phyloP scores from a whole-genome alignment of 2,797 vertebrate genomes.

The Propithecus deckenii region DNA sequence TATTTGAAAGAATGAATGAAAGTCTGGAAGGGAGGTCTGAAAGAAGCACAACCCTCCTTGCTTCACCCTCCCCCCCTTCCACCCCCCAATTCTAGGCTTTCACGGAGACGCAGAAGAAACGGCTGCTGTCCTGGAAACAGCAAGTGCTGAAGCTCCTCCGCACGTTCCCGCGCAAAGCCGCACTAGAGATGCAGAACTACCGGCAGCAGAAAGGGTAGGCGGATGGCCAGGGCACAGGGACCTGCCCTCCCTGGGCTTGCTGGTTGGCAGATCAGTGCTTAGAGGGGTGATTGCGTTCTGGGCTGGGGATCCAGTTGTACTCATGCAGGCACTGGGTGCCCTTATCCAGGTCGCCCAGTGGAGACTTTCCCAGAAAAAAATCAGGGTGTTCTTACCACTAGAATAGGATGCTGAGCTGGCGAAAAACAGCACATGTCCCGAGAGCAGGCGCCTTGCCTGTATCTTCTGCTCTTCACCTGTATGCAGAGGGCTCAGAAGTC shows the following conservation, averaged over 20 bases:
- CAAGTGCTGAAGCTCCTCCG: constrained; percentile 96
- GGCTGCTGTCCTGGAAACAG: constrained; percentile 97
- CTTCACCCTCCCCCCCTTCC: neutral
- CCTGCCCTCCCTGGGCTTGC: neutral
- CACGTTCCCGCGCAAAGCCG: constrained; percentile 94
- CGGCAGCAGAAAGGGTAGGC: constrained; percentile 94
- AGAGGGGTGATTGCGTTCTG: neutral
- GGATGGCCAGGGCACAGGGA: neutral
- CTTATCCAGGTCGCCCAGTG: neutral
- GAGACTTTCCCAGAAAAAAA: constrained; percentile 19
- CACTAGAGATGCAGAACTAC: constrained; percentile 94
- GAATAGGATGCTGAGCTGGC: neutral
- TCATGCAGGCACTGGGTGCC: neutral
- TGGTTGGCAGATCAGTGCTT: neutral
- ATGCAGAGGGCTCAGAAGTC: neutral
- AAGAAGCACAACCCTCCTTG: neutral
- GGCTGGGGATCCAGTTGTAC: neutral
- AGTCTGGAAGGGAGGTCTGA: neutral
- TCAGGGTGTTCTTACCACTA: neutral
- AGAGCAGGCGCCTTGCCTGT: neutral
- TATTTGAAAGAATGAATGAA: neutral
- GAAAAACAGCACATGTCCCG: neutral
- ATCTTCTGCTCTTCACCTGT: neutral
- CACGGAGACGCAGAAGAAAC: constrained; percentile 96
- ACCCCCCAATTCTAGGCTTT: constrained; percentile 88